Conservation (phyloP, 1,140 invertebrate species). For the Holcopasites calliopsidis region DNA sequence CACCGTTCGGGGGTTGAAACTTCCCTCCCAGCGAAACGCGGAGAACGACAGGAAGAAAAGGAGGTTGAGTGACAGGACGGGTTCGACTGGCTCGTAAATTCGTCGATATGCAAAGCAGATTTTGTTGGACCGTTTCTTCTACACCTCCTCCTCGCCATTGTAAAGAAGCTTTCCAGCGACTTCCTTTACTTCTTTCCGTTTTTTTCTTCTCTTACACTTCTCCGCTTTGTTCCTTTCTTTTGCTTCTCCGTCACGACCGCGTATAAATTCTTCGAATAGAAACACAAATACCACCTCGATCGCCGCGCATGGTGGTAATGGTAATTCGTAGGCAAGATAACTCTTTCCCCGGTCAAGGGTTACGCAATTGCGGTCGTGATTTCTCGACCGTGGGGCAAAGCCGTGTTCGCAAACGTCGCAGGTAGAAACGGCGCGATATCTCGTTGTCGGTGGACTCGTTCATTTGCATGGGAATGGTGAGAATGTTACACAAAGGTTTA, state of each 20-base stretch:
- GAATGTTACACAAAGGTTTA: slow-evolving; percentile 59
- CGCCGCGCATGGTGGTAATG: not conserved
- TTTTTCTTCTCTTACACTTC: not conserved
- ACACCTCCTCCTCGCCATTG: slow-evolving; percentile 27
- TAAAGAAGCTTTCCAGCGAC: slow-evolving; percentile 1
- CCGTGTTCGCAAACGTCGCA: slow-evolving; percentile 42
- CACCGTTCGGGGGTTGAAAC: slow-evolving; percentile 58
- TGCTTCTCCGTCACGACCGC: not conserved
- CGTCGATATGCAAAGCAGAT: slow-evolving; percentile 70
- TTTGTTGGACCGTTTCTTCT: slow-evolving; percentile 49
- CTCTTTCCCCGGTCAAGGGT: slow-evolving; percentile 46
- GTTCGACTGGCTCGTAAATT: slow-evolving; percentile 69
- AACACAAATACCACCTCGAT: not conserved
- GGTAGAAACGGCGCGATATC: slow-evolving; percentile 51
- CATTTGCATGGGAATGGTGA: slow-evolving; percentile 72
- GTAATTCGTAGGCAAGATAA: slow-evolving; percentile 12
- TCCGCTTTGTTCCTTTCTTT: not conserved
- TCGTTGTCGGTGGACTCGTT: slow-evolving; percentile 28
- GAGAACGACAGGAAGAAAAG: not conserved
- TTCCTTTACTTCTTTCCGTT: slow-evolving; percentile 23
- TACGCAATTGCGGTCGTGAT: slow-evolving; percentile 46
- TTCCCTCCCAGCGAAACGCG: slow-evolving; percentile 41
- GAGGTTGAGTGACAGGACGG: slow-evolving; percentile 58
- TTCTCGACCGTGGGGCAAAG: slow-evolving; percentile 21
- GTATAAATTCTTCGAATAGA: slow-evolving; percentile 43